Evolutionary conservation across 53 echinoderm and acorn worm species (phyloP), one percentile per base, ranked within the genome.

Genomic region (Holothuria scabra): DNA sequence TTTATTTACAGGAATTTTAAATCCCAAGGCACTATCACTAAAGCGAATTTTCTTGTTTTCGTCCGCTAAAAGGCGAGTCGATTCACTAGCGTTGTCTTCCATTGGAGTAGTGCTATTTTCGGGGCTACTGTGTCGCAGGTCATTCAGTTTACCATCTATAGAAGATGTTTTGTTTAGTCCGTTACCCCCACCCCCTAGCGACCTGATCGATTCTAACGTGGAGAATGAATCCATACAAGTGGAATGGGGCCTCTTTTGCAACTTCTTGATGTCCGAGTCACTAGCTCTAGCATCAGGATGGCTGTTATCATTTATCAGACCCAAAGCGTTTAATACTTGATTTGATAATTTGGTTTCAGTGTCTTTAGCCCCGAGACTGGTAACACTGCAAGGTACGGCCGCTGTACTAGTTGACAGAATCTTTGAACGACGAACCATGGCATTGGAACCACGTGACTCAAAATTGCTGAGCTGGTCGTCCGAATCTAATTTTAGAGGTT

Each of bases 401-500:
- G 35, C 44, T 5, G 41, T 41, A 41, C 10, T 41, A 4, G 41
- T 41, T 16, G 52, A 52, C 1, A 67, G 38, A 28, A 78, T 55
- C 31, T 78, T 61, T 14, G 81, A 37, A 34, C 48, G 37, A 46
- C 46, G 35, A 41, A 63, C 11, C 65, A 64, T 41, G 23, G 37
- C 8, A 32, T 62, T 63, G 16, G 81, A 81, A 20, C 81, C 38
- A 21, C 65, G 81, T 31, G 81, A 37, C 34, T 62, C 65, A 41
- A 64, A 81, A 49, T 64, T 64, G 20, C 81, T 64, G n/a, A 81
- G 64, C 16, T 62, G 62, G 38, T 81, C 81, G 46, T 64, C 65
- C 10, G 81, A 81, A n/a, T 81, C 85, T 35, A 85, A 84, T 44
- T 85, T 80, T 38, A 92, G 85, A 23, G 95, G 95, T 64, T 90